phyloP scores from a whole-genome alignment of 2,113 vertebrate genomes.

The Indicator indicator region DNA sequence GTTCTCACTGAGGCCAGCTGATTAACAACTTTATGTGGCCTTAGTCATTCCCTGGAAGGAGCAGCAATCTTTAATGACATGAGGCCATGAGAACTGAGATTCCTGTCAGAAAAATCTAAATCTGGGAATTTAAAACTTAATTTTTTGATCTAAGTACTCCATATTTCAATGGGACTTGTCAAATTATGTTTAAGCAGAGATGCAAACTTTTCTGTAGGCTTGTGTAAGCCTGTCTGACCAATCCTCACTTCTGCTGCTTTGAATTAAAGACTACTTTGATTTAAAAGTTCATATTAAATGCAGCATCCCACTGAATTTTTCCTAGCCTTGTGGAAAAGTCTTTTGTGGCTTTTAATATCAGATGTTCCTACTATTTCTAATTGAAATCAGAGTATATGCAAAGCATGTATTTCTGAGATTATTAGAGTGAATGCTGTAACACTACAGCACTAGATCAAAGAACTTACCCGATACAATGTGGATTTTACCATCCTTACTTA shows the following conservation, averaged over 20 bases:
- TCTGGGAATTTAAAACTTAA: not conserved
- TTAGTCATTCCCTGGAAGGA: not conserved
- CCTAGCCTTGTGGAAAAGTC: not conserved
- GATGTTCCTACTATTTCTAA: not conserved
- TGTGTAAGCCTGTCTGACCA: not conserved
- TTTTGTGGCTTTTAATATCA: not conserved
- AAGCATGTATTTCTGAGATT: not conserved
- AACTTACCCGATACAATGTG: not conserved
- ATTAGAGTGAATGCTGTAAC: not conserved
- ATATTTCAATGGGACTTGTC: not conserved
- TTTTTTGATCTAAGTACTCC: not conserved
- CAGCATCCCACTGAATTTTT: not conserved
- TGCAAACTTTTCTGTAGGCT: not conserved
- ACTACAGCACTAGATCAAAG: not conserved
- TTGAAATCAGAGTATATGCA: not conserved
- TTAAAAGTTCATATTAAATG: not conserved
- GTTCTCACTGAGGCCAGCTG: not conserved
- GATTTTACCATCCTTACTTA: not conserved
- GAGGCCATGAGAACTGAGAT: not conserved
- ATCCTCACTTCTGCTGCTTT: not conserved
- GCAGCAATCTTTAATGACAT: not conserved
- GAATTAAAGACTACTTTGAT: slow-evolving; percentile 4
- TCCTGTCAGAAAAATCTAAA: not conserved
- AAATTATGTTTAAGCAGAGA: not conserved
- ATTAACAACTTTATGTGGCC: not conserved